Percentiles rank a stretch among this genome's conserved stretches.
phyloP scores from a whole-genome alignment of 2,888 invertebrate genomes.

The Leptopilina drosophilae region DNA sequence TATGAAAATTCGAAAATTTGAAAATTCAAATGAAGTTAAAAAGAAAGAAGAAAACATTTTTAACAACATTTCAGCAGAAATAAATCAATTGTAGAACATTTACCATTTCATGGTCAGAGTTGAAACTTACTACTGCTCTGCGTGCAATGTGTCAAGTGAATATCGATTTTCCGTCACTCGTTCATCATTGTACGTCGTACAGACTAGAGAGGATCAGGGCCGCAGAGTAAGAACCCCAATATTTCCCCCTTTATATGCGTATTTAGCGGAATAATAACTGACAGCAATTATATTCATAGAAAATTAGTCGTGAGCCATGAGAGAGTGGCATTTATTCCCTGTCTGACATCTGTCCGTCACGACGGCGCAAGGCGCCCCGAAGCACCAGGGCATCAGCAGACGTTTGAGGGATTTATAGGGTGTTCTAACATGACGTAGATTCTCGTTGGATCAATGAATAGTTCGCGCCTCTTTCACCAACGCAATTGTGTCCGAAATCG shows the following conservation, averaged over 20 bases:
- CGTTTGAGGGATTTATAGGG: constrained; percentile 76
- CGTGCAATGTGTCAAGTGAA: constrained; percentile 51
- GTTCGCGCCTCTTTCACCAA: constrained; percentile 39
- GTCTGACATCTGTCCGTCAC: constrained; percentile 77
- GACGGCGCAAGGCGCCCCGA: constrained; percentile 72
- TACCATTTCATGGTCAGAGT: constrained; percentile 18
- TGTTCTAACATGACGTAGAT: constrained; percentile 57
- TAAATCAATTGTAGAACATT: neutral
- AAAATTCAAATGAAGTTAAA: neutral
- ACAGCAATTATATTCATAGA: neutral
- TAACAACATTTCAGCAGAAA: too few species aligned
- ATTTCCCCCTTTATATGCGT: neutral
- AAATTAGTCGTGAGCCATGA: constrained; percentile 3
- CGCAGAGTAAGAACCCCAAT: constrained; percentile 59
- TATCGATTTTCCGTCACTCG: constrained; percentile 75
- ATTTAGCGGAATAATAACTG: neutral
- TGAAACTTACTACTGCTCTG: neutral
- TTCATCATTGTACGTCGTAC: constrained; percentile 75
- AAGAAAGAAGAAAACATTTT: neutral
- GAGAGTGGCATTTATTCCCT: constrained; percentile 27
- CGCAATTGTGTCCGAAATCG: constrained; percentile 18
- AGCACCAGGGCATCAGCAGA: constrained; percentile 75
- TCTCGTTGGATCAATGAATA: constrained; percentile 35
- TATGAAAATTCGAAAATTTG: too few species aligned
- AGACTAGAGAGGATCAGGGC: constrained; percentile 74